Evolutionary conservation across 2,797 vertebrate genomes (phyloP).

Genomic region (Lutjanus campechanus): DNA sequence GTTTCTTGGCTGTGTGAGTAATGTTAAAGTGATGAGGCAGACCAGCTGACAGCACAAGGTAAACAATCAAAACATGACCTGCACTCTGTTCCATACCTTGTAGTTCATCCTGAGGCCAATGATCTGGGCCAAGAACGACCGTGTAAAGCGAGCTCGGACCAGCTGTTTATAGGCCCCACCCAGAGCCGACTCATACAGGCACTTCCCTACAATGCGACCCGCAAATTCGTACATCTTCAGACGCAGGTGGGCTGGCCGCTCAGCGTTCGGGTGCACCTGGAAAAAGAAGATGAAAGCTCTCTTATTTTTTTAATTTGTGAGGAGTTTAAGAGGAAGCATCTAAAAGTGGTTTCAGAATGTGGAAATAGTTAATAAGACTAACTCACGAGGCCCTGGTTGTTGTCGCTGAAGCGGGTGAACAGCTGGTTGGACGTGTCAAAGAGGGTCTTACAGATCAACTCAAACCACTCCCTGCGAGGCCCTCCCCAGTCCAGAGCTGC

Average conservation of each 20-base stretch:
- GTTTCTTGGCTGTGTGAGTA: constrained; percentile 45
- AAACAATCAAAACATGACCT: constrained; percentile 62
- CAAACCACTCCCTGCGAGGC: constrained; percentile 98
- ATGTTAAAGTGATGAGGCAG: constrained; percentile 58
- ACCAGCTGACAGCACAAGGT: constrained; percentile 52
- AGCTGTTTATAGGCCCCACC: constrained; percentile 97
- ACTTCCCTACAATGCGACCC: constrained; percentile 96
- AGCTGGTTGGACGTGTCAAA: constrained; percentile 97
- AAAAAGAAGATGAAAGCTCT: constrained; percentile 7
- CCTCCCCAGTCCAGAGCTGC: constrained; percentile 98
- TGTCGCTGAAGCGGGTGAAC: constrained; percentile 97
- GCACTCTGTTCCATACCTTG: constrained; percentile 87
- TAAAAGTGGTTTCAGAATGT: background rate
- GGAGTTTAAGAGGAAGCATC: background rate
- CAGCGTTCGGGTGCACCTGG: constrained; percentile 97
- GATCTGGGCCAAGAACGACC: constrained; percentile 98
- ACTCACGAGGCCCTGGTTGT: constrained; percentile 96
- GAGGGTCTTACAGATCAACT: constrained; percentile 95
- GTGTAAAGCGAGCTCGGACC: constrained; percentile 96
- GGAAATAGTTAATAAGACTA: background rate
- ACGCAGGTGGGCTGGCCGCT: constrained; percentile 90
- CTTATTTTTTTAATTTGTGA: background rate
- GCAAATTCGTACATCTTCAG: constrained; percentile 98
- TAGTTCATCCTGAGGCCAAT: constrained; percentile 99
- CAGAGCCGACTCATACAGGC: constrained; percentile 96